Evolutionary conservation across 2,888 invertebrate genomes (phyloP), one percentile per base, ranked within the genome.

Genomic region (Mesopsocus fuscifrons): DNA sequence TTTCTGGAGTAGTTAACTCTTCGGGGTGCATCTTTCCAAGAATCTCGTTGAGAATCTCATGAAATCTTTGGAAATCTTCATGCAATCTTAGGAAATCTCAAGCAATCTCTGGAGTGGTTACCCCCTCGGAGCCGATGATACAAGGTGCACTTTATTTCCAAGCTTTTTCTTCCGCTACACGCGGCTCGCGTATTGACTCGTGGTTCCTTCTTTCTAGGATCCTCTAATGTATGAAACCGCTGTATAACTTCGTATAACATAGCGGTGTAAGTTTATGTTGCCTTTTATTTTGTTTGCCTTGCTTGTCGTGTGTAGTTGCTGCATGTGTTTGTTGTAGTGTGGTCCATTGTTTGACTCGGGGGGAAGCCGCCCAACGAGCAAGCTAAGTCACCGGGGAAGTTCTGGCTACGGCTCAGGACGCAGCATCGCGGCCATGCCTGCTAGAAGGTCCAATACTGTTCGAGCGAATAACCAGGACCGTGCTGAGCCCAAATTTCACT

Each of bases 191-290:
- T 16, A 31, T 17, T 32, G 35, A 32, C 44, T 30, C 31, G 42
- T 41, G 42, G 20, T 43, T 44, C 44, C 46, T 44, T 45, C 31
- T 40, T 45, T 43, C 38, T 41, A 33, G 26, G 41, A 43, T 42
- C 46, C 46, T 45, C 44, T 46, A 47, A 44, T 48, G 45, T 50
- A 43, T 45, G 50, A 50, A 50, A 50, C 50, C 41, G 50, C 50
- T 47, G 48, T 50, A 45, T 50, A 50, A 49, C 48, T 41, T 40
- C 45, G 40, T 42, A 45, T 46, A 46, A 47, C 47, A 45, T 47
- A 43, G 46, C 43, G 41, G 48, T 49, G 49, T 49, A 49, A 49
- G 49, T 49, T 48, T 34, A 32, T 11, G n/a, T 42, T 31, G 33
- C 34, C 16, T 34, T 35, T 42, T 41, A 38, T 44, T 38, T 41